These are phyloP conservation scores for Odiellus spinosus DNA, from an alignment of 2,888 invertebrate species.

Conservation along the genomic window DNA sequence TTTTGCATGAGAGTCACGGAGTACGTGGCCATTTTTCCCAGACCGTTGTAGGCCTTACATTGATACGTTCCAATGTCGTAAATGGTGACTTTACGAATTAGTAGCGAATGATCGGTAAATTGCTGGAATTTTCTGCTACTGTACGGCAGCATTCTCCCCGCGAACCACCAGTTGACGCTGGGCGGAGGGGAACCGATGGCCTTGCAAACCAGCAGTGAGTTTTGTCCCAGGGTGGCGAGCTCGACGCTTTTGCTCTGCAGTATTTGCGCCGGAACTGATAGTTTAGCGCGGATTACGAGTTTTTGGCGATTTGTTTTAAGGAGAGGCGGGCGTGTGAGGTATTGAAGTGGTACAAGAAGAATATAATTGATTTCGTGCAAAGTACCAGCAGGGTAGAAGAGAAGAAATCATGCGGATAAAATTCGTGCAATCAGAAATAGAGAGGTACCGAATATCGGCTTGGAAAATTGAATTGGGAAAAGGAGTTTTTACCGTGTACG, in stretches of 20 bases:
- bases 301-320: too few relatives aligned
- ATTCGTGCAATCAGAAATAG: too few relatives aligned
- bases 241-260: constrained; percentile 16
- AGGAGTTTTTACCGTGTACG: too few relatives aligned
- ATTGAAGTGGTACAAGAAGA: not conserved
- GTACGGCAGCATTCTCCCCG: constrained; percentile 54
- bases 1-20: too few relatives aligned
- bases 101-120: constrained; percentile 52
- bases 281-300: not conserved
- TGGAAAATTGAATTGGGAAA: too few relatives aligned
- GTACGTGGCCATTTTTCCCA: constrained; percentile 47
- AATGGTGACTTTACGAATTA: constrained; percentile 51
- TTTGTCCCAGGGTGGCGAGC: constrained; percentile 20
- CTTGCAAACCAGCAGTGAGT: constrained; percentile 23
- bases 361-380: not conserved
- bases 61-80: constrained; percentile 67
- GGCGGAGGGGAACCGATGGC: constrained; percentile 20
- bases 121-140: constrained; percentile 51
- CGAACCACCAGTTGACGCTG: constrained; percentile 42
- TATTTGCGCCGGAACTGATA: constrained; percentile 17
- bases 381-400: too few relatives aligned
- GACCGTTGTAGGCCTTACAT: constrained; percentile 75
- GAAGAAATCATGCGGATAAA: too few relatives aligned
- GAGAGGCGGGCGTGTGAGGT: not conserved
- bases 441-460: too few relatives aligned